Evolutionary conservation across 2,888 invertebrate genomes (phyloP), one percentile per base, ranked within the genome.

Genomic region (Galerucella nymphaeae): DNA sequence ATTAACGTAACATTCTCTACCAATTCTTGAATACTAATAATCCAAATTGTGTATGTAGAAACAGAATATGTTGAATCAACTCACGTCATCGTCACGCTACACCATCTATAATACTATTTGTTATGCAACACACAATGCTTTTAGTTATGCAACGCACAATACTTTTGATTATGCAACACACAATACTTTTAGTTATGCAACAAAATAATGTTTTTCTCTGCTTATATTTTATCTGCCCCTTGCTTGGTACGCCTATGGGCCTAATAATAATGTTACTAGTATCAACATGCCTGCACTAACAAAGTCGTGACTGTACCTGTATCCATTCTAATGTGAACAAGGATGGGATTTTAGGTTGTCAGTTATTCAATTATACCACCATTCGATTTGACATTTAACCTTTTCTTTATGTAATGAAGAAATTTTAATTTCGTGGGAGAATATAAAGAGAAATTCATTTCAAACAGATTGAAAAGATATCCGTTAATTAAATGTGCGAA

Each of bases 291-390:
- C 5, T 1, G 23, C 66, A 55, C 61, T 58, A 20, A 48, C 38
- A 55, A 58, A 66, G 42, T 71, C 62, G 71, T 66, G 71, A 57
- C 63, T 62, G 14, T 63, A 53, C 66, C 45, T 53, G 53, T 59
- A 38, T 14, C 14, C 59, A 59, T 59, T 59, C 16, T 38, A 38
- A 59, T 38, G 23, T 58, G 67, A 71, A 71, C 57, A 62, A 63
- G 71, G 67, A 71, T 67, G 62, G 55, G 66, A 71, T 53, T 66
- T 66, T 42, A 14, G 42, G 57, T 66, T 57, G 42, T 55, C 66
- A 71, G 64, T 20, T 55, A 58, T 64, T 70, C 70, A 64, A 64
- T 71, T 71, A 67, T 62, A 55, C 57, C 30, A 59, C 11, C 41
- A 9, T 38, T 53, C 18, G n/a, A 50, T 6, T 72, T 58, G 62